phyloP scores from a whole-genome alignment of 1,140 invertebrate genomes.

The Druon quercuslanigerum region DNA sequence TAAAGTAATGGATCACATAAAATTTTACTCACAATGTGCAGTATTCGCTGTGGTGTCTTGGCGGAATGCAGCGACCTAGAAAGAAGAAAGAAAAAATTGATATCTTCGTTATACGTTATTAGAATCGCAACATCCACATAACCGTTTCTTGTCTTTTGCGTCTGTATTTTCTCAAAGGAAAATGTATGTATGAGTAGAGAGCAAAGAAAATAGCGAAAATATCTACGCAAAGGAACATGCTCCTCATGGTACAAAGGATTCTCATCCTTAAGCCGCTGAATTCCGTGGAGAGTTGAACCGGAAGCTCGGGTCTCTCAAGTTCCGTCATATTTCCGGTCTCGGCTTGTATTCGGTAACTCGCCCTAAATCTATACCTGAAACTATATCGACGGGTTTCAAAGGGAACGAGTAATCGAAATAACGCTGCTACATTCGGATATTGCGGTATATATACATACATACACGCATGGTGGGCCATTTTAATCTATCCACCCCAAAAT shows the following conservation, averaged over 20 bases:
- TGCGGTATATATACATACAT: too few relatives aligned
- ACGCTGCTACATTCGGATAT: not conserved
- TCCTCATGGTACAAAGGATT: not conserved
- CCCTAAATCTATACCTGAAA: not conserved
- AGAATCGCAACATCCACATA: not conserved
- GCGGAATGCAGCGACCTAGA: constrained; percentile 52
- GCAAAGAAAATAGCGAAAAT: not conserved
- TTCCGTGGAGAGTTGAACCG: not conserved
- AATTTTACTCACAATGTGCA: constrained; percentile 55
- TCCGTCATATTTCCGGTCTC: not conserved
- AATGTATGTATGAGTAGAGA: not conserved
- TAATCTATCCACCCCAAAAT: too few relatives aligned
- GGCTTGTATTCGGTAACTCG: constrained; percentile 10
- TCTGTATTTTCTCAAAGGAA: not conserved
- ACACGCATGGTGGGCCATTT: too few relatives aligned
- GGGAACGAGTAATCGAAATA: not conserved
- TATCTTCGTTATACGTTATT: constrained; percentile 21
- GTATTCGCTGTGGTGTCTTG: constrained; percentile 59
- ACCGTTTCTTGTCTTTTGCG: not conserved
- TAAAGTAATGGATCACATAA: constrained; percentile 11
- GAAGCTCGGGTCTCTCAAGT: not conserved
- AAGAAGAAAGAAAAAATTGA: constrained; percentile 34
- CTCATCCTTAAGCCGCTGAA: not conserved
- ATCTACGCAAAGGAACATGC: not conserved
- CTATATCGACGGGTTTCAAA: not conserved